phyloP scores from a whole-genome alignment of 2,113 vertebrate genomes.

The Noctilio leporinus region DNA sequence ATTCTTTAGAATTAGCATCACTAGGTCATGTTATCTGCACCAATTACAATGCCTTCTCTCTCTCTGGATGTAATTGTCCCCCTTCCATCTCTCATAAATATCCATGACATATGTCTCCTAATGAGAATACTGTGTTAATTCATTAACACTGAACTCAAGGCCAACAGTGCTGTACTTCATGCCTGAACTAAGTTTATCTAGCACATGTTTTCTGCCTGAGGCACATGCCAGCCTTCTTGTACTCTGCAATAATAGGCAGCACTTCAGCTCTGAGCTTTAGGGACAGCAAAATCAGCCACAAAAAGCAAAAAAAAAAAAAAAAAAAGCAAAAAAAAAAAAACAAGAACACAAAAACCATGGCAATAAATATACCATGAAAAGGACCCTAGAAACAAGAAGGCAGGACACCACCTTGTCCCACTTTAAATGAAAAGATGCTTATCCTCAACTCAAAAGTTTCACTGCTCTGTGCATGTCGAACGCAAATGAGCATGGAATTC shows the following conservation, averaged over 20 bases:
- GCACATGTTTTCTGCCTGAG: neutral
- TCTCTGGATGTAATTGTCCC: neutral
- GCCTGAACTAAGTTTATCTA: rapidly evolving
- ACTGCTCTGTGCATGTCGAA: rapidly evolving
- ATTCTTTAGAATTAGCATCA: neutral
- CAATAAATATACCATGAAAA: neutral
- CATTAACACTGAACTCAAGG: neutral
- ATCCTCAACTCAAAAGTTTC: neutral
- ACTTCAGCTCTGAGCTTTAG: neutral
- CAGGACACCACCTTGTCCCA: neutral
- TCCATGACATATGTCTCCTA: neutral
- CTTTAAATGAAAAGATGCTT: neutral
- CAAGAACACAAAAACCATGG: too few species aligned
- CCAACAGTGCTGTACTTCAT: rapidly evolving
- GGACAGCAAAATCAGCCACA: neutral
- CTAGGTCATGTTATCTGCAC: neutral
- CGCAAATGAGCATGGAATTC: rapidly evolving
- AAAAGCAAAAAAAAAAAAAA: neutral
- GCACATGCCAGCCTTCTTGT: neutral
- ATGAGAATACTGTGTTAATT: neutral
- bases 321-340: neutral
- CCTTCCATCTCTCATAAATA: neutral
- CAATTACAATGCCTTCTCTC: neutral
- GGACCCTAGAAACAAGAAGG: neutral
- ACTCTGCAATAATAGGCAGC: rapidly evolving